Conservation (phyloP, 1,140 invertebrate species). For the Platyura marginata region DNA sequence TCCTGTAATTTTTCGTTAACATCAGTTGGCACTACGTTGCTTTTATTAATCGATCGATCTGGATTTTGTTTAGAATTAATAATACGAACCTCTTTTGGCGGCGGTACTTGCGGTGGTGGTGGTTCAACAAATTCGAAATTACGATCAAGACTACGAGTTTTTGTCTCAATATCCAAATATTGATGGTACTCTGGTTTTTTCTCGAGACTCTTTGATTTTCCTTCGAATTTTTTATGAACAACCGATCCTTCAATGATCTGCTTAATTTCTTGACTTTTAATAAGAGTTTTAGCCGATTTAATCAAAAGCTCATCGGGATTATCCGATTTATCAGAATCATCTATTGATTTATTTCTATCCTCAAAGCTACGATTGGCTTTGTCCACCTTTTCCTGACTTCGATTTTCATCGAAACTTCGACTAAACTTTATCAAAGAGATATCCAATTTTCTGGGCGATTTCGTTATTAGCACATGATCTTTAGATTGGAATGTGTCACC, state of each 20-base stretch:
- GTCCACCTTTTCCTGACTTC: slow-evolving; percentile 26
- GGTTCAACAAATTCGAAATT: not conserved
- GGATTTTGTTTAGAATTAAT: not conserved
- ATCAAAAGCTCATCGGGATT: slow-evolving; percentile 26
- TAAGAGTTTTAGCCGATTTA: slow-evolving; percentile 36
- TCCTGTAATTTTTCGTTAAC: not conserved
- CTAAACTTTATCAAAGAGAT: slow-evolving; percentile 44
- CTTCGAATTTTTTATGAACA: slow-evolving; percentile 30
- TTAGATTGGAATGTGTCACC: slow-evolving; percentile 39
- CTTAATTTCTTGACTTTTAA: slow-evolving; percentile 37
- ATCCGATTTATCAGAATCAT: slow-evolving; percentile 35
- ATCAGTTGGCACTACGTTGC: not conserved
- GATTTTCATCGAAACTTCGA: slow-evolving; percentile 43
- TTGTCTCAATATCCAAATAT: slow-evolving; percentile 31
- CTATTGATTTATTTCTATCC: slow-evolving; percentile 36
- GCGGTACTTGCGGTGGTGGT: not conserved
- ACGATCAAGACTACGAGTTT: slow-evolving; percentile 35
- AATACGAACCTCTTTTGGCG: not conserved
- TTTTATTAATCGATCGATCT: too few species aligned
- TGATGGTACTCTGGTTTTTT: slow-evolving; percentile 27
- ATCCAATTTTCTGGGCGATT: slow-evolving; percentile 45
- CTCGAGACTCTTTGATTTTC: slow-evolving; percentile 35
- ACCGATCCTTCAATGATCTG: slow-evolving; percentile 39
- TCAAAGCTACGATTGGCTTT: slow-evolving; percentile 39
- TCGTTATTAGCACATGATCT: slow-evolving; percentile 46